Evolutionary conservation across 2,888 invertebrate genomes (phyloP), one percentile per base, ranked within the genome.

Genomic region (Artemia sinica): DNA sequence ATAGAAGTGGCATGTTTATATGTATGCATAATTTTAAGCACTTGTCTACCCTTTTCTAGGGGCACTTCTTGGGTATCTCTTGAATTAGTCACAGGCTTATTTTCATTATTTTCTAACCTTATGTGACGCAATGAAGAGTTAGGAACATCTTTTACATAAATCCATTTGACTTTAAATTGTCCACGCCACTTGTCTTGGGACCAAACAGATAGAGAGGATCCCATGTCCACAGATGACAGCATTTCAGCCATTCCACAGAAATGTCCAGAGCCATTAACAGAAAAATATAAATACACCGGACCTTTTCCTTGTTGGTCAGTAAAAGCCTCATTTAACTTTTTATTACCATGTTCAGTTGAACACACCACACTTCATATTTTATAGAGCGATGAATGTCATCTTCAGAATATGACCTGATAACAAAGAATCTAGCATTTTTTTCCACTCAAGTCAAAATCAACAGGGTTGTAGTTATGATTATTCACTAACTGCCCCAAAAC

Each of bases 341-440:
- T 94, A 80, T 97, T 82, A 72, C 96, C 97, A 77, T 95, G 93
- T 78, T 96, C 95, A 14, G 97, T 97, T 76, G 93, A 93, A 81
- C 96, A 97, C 97, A n/a, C n/a, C 97, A 97, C 77, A 97, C 96
- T 81, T 92, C 93, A 79, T 97, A 96, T 80, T 96, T 96, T 79
- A 97, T 96, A 76, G 93, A 92, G 73, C 93, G 88, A 66, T 71
- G 74, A 78, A 97, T 94, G 79, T 97, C 96, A 79, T 97, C 96
- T 80, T 97, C 96, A 0, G 94, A 95, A 79, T 96, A 97, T 41
- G 94, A 94, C 80, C 96, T 96, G 75, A 97, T 96, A 71, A 97
- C 94, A 79, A 97, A 97, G 81, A 93, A 97, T 73, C 94, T 85
- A 65, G 89, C 87, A 72, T 86, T 85, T 66, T 88, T 87, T 8